Conservation (phyloP, 2,797 vertebrate genomes). For the Urosaurus nigricauda region DNA sequence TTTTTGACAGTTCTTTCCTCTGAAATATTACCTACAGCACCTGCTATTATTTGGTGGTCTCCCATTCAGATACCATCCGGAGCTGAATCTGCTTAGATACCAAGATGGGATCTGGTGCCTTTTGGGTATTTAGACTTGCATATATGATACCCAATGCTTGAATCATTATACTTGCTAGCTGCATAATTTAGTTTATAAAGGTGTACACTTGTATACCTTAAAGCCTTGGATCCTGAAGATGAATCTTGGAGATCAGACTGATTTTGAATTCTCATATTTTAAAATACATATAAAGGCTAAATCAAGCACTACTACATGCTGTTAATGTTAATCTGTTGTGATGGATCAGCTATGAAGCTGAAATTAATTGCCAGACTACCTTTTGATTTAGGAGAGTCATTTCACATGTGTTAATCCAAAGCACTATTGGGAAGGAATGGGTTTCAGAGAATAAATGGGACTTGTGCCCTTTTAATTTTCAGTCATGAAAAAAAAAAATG, state of each 20-base stretch:
- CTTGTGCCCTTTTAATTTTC: background rate
- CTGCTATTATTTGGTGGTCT: too few species aligned
- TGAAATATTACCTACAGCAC: too few species aligned
- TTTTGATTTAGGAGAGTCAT: background rate
- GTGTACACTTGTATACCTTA: background rate
- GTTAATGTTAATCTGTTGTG: background rate
- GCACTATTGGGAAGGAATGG: background rate
- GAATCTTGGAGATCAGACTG: background rate
- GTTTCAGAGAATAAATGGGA: background rate
- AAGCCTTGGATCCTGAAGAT: background rate
- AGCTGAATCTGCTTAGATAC: too few species aligned
- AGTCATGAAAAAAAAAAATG: background rate
- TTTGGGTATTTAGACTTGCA: too few species aligned
- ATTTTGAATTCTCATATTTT: background rate
- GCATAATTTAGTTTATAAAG: background rate
- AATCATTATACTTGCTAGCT: background rate
- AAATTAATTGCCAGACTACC: slow-evolving; percentile 7
- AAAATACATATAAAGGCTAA: slow-evolving; percentile 5
- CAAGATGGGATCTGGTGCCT: too few species aligned
- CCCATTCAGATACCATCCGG: too few species aligned
- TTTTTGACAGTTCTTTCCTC: too few species aligned
- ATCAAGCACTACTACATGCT: background rate
- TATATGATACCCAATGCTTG: background rate
- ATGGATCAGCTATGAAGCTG: background rate
- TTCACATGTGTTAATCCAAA: background rate